Evolutionary conservation across 2,888 invertebrate species (phyloP).

Genomic region (Pyrochroa serraticornis): DNA sequence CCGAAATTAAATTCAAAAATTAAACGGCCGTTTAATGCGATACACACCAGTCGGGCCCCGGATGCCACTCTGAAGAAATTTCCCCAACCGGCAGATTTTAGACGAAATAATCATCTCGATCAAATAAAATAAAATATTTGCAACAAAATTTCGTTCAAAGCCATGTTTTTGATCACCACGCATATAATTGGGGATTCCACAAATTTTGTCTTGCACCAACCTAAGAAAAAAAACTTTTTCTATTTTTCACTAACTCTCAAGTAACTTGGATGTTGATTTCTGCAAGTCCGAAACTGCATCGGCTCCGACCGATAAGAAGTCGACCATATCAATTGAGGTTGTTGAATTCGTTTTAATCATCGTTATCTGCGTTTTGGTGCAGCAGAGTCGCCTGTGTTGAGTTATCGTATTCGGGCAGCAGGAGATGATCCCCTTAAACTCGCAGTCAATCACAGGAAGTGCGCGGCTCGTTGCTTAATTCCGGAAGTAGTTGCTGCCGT

Average conservation of each 20-base stretch:
- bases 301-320: constrained; percentile 2
- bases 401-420: constrained; percentile 28
- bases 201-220: too few relatives aligned
- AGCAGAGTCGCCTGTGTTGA: constrained; percentile 19
- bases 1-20: constrained; percentile 29
- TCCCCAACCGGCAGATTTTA: not conserved
- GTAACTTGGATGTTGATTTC: not conserved
- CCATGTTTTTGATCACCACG: too few relatives aligned
- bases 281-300: not conserved
- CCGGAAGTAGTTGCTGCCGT: constrained; percentile 45
- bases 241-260: not conserved
- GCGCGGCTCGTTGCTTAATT: constrained; percentile 47
- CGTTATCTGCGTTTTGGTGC: constrained; percentile 22
- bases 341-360: constrained; percentile 17
- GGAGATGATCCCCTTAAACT: constrained; percentile 36
- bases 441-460: constrained; percentile 51
- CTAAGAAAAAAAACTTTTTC: not conserved
- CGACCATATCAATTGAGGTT: constrained; percentile 15
- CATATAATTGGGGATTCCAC: too few relatives aligned
- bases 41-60: not conserved
- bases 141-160: too few relatives aligned
- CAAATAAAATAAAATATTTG: too few relatives aligned
- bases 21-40: constrained; percentile 22
- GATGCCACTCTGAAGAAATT: not conserved
- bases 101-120: too few relatives aligned